Evolutionary conservation across 1,140 invertebrate genomes (phyloP).

Genomic region (Drosophila orena): DNA sequence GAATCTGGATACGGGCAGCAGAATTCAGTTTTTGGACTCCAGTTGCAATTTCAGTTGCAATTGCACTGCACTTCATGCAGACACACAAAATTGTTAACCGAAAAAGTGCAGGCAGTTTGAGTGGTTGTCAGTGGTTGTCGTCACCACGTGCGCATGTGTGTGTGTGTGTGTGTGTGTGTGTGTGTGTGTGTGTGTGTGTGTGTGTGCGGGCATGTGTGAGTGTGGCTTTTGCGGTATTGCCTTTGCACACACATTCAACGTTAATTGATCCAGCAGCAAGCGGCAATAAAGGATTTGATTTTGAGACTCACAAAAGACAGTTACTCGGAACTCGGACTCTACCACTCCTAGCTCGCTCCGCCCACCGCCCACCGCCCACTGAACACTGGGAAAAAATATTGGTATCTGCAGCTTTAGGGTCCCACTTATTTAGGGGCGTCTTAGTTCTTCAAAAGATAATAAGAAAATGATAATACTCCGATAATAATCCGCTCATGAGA

Average conservation of each 20-base stretch:
- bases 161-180: too few relatives aligned
- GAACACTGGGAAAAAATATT: constrained; percentile 1
- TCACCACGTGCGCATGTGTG: constrained; percentile 28
- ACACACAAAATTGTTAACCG: constrained; percentile 71
- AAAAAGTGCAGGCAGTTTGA: constrained; percentile 80
- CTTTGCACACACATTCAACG: constrained; percentile 77
- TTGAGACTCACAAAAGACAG: constrained; percentile 76
- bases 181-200: too few relatives aligned
- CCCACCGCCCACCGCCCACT: neutral
- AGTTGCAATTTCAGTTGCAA: constrained; percentile 67
- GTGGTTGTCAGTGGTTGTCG: constrained; percentile 75
- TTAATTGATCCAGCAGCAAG: constrained; percentile 83
- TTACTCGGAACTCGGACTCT: constrained; percentile 51
- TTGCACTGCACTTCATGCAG: constrained; percentile 71
- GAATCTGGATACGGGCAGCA: constrained; percentile 5
- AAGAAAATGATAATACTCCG: too few relatives aligned
- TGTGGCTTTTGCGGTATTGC: constrained; percentile 79
- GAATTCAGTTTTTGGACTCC: constrained; percentile 2
- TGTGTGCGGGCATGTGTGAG: constrained; percentile 1
- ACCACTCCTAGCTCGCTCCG: constrained; percentile 57
- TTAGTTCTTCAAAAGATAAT: too few relatives aligned
- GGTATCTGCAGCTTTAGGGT: too few relatives aligned
- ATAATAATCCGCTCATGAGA: too few relatives aligned
- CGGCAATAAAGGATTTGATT: constrained; percentile 83
- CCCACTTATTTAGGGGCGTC: too few relatives aligned